Evolutionary conservation across 92 coral and sea anemone genomes (phyloP).

Genomic region (Zoanthus sociatus): DNA sequence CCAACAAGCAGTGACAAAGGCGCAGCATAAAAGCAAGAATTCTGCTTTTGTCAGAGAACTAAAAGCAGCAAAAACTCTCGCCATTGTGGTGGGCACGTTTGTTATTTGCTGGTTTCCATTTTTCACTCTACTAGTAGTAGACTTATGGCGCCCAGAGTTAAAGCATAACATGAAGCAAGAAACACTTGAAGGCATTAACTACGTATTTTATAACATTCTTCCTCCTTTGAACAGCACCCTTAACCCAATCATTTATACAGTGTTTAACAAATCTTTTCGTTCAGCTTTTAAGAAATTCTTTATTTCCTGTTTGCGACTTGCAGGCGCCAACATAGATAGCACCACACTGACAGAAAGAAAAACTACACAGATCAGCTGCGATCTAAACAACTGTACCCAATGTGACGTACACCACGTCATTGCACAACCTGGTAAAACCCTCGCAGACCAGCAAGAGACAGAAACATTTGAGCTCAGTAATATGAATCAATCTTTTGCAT

Average conservation of each 20-base stretch:
- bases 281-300: constrained; percentile 40
- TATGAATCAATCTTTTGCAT: neutral
- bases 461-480: constrained; percentile 36
- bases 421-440: neutral
- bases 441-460: neutral
- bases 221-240: constrained; percentile 39
- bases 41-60: constrained; percentile 82
- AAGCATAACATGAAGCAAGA: neutral
- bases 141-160: constrained; percentile 62
- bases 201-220: neutral
- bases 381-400: constrained; percentile 13
- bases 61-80: constrained; percentile 95
- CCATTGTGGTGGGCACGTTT: constrained; percentile 90
- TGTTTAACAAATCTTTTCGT: constrained; percentile 28
- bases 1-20: constrained; percentile 59
- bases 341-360: neutral
- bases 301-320: neutral
- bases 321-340: neutral
- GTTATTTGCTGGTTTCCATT: constrained; percentile 94
- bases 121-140: constrained; percentile 56
- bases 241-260: constrained; percentile 35
- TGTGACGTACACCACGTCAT: neutral
- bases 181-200: neutral
- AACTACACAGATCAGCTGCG: constrained; percentile 31
- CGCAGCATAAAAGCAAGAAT: constrained; percentile 52